Base-by-base conservation (phyloP, 2,113 vertebrate genomes). In the Mastomys natalensis region DNA sequence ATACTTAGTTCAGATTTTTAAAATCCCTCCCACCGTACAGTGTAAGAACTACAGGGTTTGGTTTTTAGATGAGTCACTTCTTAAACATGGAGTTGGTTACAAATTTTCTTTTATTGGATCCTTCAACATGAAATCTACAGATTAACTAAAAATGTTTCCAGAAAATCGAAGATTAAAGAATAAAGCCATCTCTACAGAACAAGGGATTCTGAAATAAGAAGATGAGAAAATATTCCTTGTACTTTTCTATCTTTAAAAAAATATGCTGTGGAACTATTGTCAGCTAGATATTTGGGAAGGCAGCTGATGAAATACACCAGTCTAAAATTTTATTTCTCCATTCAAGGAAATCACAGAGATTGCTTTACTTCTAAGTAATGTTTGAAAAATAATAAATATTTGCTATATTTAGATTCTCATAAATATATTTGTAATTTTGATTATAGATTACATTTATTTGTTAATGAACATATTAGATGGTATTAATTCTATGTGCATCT, bases 101-200 rank as follows among this genome's bases (percentile, higher is more conserved):
- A 84, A 34, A 92, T 96, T 93, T 97, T 53, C 11, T 96, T 96
- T 95, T 94, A 93, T 95, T 82, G 87, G 60, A 31, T 19, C 95
- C 72, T 96, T 93, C 85, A 89, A 51, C 45, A 17, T 92, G 43
- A 95, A 94, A 95, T 82, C 92, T 94, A 86, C 73, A 96, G 90
- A 97, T 96, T 95, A 97, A 43, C 60, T 95, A 81, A 96, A 97
- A 88, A 94, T 66, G 19, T 91, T 45, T 40, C 11, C 9, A 4
- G 92, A 96, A 97, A 96, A 86, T n/a, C 34, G n/a, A 96, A 94
- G 74, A 94, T 92, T 96, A 93, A 91, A 78, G 74, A 89, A 90
- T 95, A 91, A 94, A 96, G 15, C 24, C 92, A 5, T 92, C 68
- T 40, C 96, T 51, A 88, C 58, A 58, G 58, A 95, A 84, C 76